Percentiles rank a stretch among this genome's conserved stretches.
Evolutionary conservation across 1,140 invertebrate species (phyloP).

Genomic region (Bombus balteatus): DNA sequence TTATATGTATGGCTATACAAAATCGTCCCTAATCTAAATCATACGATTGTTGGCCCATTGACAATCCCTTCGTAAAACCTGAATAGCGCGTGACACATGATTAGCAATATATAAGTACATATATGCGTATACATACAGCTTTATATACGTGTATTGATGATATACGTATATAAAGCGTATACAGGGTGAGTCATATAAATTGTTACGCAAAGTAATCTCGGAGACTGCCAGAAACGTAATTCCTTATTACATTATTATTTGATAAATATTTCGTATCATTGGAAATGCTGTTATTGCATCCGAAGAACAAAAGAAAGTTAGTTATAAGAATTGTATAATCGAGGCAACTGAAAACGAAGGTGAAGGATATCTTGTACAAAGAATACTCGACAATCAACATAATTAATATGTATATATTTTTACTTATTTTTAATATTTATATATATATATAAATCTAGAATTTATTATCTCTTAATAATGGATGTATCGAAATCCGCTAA

Average conservation of each 20-base stretch:
- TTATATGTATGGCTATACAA: conserved; percentile 15
- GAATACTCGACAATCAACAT: too few species aligned
- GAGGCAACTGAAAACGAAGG: neutral
- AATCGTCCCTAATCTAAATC: conserved; percentile 67
- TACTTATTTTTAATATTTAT: too few species aligned
- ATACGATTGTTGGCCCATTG: conserved; percentile 58
- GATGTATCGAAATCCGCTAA: neutral
- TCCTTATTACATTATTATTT: neutral
- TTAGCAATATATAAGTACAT: conserved; percentile 50
- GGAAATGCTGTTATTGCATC: neutral
- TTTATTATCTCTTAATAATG: neutral
- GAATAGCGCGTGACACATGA: conserved; percentile 58
- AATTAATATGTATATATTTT: too few species aligned
- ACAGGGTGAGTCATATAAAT: conserved; percentile 36
- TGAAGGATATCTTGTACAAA: neutral
- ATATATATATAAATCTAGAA: too few species aligned
- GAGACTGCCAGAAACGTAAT: neutral
- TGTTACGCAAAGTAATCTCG: conserved; percentile 19
- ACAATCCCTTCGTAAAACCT: conserved; percentile 71
- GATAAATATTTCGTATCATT: neutral
- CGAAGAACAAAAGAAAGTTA: neutral
- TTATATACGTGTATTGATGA: conserved; percentile 15
- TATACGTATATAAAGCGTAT: conserved; percentile 33
- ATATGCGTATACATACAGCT: conserved; percentile 46
- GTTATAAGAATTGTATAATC: neutral